These are phyloP conservation scores for Petrocephalus microphthalmus DNA, from an alignment of 2,113 vertebrate genomes.

Conservation along the genomic window DNA sequence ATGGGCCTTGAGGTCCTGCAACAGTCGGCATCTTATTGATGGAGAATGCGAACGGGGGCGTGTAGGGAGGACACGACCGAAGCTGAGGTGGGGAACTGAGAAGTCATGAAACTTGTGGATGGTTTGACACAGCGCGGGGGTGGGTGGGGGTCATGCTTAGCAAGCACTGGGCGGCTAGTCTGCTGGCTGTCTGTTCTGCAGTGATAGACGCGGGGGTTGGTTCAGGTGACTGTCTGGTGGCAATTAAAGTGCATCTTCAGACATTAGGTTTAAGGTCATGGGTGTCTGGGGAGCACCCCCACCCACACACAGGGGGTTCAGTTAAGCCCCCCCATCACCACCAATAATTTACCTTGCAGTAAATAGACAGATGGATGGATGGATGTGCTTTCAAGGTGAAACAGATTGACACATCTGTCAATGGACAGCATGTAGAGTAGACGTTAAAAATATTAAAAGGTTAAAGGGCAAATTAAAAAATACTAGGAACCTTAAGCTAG, in stretches of 20 bases:
- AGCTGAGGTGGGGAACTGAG: background rate
- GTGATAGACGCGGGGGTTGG: background rate
- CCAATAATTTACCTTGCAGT: background rate
- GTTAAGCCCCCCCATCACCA: background rate
- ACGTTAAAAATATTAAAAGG: background rate
- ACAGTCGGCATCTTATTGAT: background rate
- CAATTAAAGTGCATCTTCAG: background rate
- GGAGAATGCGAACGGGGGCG: too few species aligned
- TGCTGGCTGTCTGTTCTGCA: background rate
- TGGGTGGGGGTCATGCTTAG: background rate
- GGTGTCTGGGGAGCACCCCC: background rate
- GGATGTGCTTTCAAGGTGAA: background rate
- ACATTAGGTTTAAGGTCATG: background rate
- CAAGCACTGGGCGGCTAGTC: background rate
- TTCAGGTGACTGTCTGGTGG: background rate
- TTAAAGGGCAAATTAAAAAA: too few species aligned
- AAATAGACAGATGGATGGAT: background rate
- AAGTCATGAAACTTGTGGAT: background rate
- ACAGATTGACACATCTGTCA: too few species aligned
- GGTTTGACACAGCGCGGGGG: background rate
- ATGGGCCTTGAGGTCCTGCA: background rate
- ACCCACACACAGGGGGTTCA: background rate
- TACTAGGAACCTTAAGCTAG: background rate
- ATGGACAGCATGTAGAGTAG: background rate
- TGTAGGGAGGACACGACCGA: too few species aligned